phyloP scores from a whole-genome alignment of 2,797 vertebrate species.

The Betta splendens region DNA sequence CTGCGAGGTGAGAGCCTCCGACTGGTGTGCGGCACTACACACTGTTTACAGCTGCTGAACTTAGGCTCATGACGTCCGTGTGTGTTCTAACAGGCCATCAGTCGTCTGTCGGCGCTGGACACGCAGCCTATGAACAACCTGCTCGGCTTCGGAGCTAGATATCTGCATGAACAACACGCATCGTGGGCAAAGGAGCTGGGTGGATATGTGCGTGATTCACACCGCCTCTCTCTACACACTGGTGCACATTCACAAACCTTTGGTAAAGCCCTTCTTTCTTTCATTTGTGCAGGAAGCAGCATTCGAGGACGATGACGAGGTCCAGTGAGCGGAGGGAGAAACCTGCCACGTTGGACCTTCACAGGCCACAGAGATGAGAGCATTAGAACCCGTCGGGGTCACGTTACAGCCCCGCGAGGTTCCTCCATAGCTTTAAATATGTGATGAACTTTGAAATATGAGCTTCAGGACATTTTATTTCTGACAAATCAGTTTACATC shows the following conservation, averaged over 20 bases:
- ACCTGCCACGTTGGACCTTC: no score
- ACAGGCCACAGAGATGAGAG: no score
- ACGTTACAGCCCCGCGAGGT: no score
- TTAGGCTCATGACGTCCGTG: background rate
- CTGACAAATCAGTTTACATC: no score
- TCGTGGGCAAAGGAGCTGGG: constrained; percentile 81
- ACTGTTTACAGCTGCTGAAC: no score
- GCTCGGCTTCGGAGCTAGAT: constrained; percentile 83
- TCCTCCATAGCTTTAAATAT: no score
- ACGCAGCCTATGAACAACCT: constrained; percentile 80
- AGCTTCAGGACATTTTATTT: no score
- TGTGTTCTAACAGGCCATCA: constrained; percentile 61
- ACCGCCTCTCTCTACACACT: background rate
- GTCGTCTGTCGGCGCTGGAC: constrained; percentile 77
- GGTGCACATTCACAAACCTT: no score
- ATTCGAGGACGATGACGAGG: constrained; percentile 76
- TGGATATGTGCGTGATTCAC: constrained; percentile 81
- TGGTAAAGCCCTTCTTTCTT: background rate
- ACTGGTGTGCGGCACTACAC: no score
- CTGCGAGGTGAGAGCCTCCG: constrained; percentile 75
- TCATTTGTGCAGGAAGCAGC: constrained; percentile 74
- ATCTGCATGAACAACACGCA: constrained; percentile 81
- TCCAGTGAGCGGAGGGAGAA: constrained; percentile 44
- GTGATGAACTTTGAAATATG: no score
- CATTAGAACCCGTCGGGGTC: no score